A percentile compares a stretch with the other conserved stretches of the same genome.
phyloP scores from a whole-genome alignment of 2,888 invertebrate genomes.

The Vanessa cardui region DNA sequence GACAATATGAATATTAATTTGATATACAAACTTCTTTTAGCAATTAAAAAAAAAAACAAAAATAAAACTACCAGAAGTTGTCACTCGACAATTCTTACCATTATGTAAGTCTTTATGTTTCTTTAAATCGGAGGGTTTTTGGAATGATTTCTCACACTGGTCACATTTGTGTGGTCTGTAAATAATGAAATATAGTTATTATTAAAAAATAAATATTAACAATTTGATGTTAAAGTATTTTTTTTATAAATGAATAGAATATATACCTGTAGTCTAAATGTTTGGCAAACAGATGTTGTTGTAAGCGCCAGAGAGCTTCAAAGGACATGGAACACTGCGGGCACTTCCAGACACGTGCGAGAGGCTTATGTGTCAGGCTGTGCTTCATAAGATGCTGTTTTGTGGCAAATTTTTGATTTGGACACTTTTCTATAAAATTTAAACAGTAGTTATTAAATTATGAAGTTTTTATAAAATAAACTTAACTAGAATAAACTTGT shows the following conservation, averaged over 20 bases:
- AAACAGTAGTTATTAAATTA: too few species aligned
- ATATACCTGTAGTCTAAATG: constrained; percentile 67
- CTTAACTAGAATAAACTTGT: too few species aligned
- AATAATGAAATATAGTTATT: constrained; percentile 26
- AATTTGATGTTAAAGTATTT: not conserved
- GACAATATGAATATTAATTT: not conserved
- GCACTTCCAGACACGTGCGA: constrained; percentile 70
- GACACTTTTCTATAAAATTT: constrained; percentile 64
- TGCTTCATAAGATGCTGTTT: constrained; percentile 76
- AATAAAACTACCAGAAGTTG: too few species aligned
- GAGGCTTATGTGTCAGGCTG: constrained; percentile 64
- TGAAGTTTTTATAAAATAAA: too few species aligned
- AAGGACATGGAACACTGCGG: constrained; percentile 71
- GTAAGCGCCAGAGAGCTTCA: constrained; percentile 70
- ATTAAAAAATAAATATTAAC: not conserved
- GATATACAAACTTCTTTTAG: too few species aligned
- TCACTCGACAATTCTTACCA: constrained; percentile 50
- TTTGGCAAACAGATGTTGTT: constrained; percentile 72
- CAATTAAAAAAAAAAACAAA: too few species aligned
- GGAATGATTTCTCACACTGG: constrained; percentile 66
- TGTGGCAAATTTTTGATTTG: constrained; percentile 67
- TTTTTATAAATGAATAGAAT: not conserved
- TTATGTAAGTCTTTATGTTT: constrained; percentile 66
- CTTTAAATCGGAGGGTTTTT: constrained; percentile 69
- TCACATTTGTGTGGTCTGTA: constrained; percentile 75